Evolutionary conservation across 2,113 vertebrate genomes (phyloP).

Genomic region (Thermophis baileyi): DNA sequence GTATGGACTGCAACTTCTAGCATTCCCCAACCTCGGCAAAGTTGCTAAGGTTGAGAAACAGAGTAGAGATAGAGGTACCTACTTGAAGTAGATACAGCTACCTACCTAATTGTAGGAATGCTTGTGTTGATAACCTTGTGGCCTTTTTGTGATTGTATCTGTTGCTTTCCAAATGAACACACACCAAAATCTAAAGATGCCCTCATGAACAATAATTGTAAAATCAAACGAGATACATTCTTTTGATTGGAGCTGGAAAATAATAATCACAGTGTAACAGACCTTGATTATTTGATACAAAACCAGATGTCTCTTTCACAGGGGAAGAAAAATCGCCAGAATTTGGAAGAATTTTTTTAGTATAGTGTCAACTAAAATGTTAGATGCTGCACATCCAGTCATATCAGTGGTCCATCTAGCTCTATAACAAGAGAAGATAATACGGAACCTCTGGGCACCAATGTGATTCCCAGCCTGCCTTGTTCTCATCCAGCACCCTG

Average conservation of each 20-base stretch:
- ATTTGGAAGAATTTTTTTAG: neutral
- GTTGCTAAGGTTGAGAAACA: neutral
- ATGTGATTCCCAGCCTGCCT: neutral
- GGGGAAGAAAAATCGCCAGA: neutral
- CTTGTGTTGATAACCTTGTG: neutral
- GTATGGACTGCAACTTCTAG: too few relatives aligned
- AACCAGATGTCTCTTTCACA: neutral
- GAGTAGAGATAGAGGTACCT: too few relatives aligned
- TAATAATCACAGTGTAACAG: neutral
- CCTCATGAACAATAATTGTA: neutral
- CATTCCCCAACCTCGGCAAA: too few relatives aligned
- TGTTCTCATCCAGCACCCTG: neutral
- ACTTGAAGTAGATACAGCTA: neutral
- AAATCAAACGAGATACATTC: neutral
- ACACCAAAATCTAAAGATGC: neutral
- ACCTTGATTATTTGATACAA: neutral
- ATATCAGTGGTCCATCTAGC: neutral
- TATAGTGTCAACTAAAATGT: neutral
- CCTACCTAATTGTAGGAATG: neutral
- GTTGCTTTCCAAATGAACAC: neutral
- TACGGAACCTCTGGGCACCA: neutral
- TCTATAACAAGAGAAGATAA: neutral
- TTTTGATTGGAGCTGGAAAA: neutral
- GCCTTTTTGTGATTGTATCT: neutral
- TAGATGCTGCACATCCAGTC: neutral